Evolutionary conservation across 2,113 vertebrate species (phyloP), one percentile per base, ranked within the genome.

Genomic region (Xyliphius kryptos): DNA sequence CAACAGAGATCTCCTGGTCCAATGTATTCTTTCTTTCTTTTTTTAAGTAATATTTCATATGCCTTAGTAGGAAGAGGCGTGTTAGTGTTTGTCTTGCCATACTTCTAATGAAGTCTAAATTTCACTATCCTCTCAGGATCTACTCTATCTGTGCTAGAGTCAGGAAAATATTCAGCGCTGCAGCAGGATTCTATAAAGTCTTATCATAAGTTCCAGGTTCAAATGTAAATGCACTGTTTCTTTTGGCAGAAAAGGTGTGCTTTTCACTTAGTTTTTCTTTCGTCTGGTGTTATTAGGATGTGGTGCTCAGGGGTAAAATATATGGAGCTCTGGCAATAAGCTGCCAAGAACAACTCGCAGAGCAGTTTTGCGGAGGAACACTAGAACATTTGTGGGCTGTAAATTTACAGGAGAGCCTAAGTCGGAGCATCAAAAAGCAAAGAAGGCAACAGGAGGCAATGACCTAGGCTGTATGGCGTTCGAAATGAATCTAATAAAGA

Each of bases 101-200:
- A n/a, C n/a, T n/a, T n/a, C n/a, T n/a, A n/a, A n/a, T n/a, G n/a
- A 67, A 62, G 38, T 43, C 53, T 1, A 1, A 2, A 32, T 60
- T 38, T 44, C n/a, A 43, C 12, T 38, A 21, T 10, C 14, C 49
- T 58, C 36, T 61, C 11, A 14, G 22, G 26, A 51, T 41, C 55
- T 40, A n/a, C 43, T 60, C 50, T 3, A 14, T 69, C 63, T 72
- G 74, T 61, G 64, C 75, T 76, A 68, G 76, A 72, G 76, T 76
- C 68, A 73, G 43, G 53, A 75, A 80, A 76, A 79, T 77, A 74
- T 77, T 76, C 70, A 70, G 21, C 61, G 64, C 77, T 67, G 78
- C 71, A 63, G 68, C 50, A 74, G 56, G 75, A 81, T 74, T 65
- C 56, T 78, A 82, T 83, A 74, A 79, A 80, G 78, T 76, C 75